These are phyloP conservation scores for Plestiodon gilberti DNA, from an alignment of 2,113 vertebrate genomes.

Conservation along the genomic window DNA sequence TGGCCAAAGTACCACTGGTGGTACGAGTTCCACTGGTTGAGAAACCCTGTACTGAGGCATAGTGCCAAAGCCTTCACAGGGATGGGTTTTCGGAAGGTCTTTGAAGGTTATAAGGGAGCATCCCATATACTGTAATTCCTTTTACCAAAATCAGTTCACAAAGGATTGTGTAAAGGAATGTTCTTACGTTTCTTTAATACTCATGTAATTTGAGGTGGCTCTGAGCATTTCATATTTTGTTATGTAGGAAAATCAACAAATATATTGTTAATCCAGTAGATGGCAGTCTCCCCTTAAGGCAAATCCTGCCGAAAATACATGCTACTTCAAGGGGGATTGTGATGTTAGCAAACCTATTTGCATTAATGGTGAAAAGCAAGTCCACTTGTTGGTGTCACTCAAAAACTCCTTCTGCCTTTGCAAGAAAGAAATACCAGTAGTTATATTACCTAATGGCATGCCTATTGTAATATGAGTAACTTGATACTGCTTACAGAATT, in stretches of 20 bases:
- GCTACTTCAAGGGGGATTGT: not conserved
- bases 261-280: not conserved
- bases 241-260: not conserved
- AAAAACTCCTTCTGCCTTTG: not conserved
- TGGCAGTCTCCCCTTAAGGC: not conserved
- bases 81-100: no score
- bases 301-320: not conserved
- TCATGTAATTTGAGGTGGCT: not conserved
- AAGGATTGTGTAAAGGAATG: not conserved
- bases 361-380: not conserved
- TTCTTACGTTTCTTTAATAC: not conserved
- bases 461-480: not conserved
- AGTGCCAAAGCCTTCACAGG: no score
- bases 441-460: rapidly evolving
- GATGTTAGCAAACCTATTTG: not conserved
- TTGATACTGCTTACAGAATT: constrained; percentile 4
- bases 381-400: not conserved
- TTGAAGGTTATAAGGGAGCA: no score
- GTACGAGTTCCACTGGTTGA: no score
- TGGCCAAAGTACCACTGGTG: no score
- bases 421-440: not conserved
- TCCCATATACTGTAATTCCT: not conserved
- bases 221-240: not conserved
- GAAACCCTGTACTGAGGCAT: no score
- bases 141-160: not conserved